Evolutionary conservation across 2,797 vertebrate genomes (phyloP), one percentile per base, ranked within the genome.

Genomic region (Eulemur rubriventer): DNA sequence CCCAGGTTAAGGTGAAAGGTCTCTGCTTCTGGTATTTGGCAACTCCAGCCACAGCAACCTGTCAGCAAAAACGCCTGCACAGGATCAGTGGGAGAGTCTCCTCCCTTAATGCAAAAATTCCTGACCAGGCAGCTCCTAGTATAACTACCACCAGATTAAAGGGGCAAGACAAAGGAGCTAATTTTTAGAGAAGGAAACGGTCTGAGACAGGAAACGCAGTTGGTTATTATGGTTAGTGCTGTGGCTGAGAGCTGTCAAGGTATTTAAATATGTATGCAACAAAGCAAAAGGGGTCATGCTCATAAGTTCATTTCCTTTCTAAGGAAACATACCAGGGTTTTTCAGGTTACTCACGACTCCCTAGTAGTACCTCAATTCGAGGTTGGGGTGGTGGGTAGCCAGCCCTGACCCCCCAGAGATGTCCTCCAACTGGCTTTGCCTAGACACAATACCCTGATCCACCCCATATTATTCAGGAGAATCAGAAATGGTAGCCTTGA

Each of bases 21-120:
- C 50, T 81, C 76, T 18, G 16, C 63, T 82, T 90, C 88, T 91
- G 61, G 48, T 43, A 57, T 52, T n/a, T 14, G 7, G 92, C 67
- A 87, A 52, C 86, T 73, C 46, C 0, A 5, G 89, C 72, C 48
- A 70, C 0, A 57, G 55, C n/a, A 57, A 67, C 38, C 26, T 92
- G 91, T 96, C 94, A 92, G 89, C 95, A 86, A 86, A 96, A 88
- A 52, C 4, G 48, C 67, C 83, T 70, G 59, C 41, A 3, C 50
- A 50, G 85, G 33, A 73, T 90, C 69, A 50, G 73, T 2, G 72
- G 90, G 84, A 93, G 89, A 57, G 67, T 14, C 63, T 69, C 96
- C 78, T 46, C 38, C 59, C 46, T 94, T 83, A 83, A 80, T 18
- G 33, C 43, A 89, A 50, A 97, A 83, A 97, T 96, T 94, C 96